phyloP scores from a whole-genome alignment of 1,140 invertebrate species.

The Uloborus diversus region DNA sequence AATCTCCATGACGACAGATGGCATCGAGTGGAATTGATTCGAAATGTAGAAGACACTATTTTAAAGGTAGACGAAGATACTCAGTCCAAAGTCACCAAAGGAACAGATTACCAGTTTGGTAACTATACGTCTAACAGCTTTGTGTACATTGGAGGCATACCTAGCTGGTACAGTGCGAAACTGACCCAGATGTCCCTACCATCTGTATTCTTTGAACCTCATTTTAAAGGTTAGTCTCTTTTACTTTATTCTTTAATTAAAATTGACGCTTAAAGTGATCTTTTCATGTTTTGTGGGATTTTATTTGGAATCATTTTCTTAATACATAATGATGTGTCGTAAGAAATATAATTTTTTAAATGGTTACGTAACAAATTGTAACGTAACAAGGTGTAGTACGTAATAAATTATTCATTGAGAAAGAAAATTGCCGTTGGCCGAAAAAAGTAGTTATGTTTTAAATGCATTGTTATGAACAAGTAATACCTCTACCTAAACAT shows the following conservation, averaged over 20 bases:
- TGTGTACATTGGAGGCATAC: slow-evolving; percentile 91
- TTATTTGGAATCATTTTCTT: too few relatives aligned
- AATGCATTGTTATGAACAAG: too few relatives aligned
- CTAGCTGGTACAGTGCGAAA: slow-evolving; percentile 86
- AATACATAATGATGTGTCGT: too few relatives aligned
- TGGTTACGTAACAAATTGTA: too few relatives aligned
- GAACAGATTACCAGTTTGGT: slow-evolving; percentile 73
- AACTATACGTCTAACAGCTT: slow-evolving; percentile 85
- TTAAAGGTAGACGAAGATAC: slow-evolving; percentile 81
- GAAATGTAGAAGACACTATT: slow-evolving; percentile 80
- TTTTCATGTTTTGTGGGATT: too few relatives aligned
- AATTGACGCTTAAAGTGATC: neutral
- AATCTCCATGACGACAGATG: slow-evolving; percentile 88
- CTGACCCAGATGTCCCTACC: slow-evolving; percentile 82
- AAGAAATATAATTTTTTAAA: too few relatives aligned
- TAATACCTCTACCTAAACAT: too few relatives aligned
- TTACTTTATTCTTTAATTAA: neutral
- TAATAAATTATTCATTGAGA: too few relatives aligned
- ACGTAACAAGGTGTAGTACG: too few relatives aligned
- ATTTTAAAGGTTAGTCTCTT: slow-evolving; percentile 75
- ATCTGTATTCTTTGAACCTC: slow-evolving; percentile 89
- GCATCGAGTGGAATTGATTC: slow-evolving; percentile 81
- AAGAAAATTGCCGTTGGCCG: too few relatives aligned
- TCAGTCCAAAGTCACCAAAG: slow-evolving; percentile 72
- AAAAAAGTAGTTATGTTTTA: too few relatives aligned